Evolutionary conservation across 2,888 invertebrate species (phyloP).

Genomic region (Oligia latruncula): DNA sequence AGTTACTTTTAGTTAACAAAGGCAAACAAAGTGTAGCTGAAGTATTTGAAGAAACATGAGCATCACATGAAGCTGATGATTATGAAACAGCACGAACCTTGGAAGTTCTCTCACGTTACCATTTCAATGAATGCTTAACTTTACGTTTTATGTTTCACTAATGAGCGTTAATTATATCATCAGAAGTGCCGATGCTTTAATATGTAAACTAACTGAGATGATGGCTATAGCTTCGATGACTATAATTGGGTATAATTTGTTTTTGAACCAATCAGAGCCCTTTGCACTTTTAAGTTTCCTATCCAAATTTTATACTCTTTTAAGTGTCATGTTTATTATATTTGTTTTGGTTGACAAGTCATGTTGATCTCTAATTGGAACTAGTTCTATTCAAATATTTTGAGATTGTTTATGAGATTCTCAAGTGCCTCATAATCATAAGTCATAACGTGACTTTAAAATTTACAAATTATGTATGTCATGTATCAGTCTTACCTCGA

Average conservation of each 20-base stretch:
- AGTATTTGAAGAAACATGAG: slow-evolving; percentile 41
- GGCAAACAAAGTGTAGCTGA: slow-evolving; percentile 21
- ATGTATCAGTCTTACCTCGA: neutral
- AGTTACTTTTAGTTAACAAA: slow-evolving; percentile 12
- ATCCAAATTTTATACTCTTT: slow-evolving; percentile 66
- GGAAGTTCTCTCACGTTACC: slow-evolving; percentile 66
- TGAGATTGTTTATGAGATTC: slow-evolving; percentile 29
- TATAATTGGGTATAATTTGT: slow-evolving; percentile 78
- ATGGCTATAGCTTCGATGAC: slow-evolving; percentile 66
- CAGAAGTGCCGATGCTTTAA: slow-evolving; percentile 72
- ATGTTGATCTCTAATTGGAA: slow-evolving; percentile 41
- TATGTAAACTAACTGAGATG: slow-evolving; percentile 72
- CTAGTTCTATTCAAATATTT: slow-evolving; percentile 25
- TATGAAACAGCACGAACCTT: slow-evolving; percentile 62
- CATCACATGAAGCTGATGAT: slow-evolving; percentile 49
- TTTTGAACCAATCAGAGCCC: slow-evolving; percentile 69
- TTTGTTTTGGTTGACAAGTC: slow-evolving; percentile 58
- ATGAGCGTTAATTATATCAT: slow-evolving; percentile 80
- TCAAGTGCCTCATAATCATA: neutral
- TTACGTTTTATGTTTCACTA: slow-evolving; percentile 71
- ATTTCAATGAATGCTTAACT: slow-evolving; percentile 67
- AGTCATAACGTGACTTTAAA: neutral
- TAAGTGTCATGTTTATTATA: slow-evolving; percentile 57
- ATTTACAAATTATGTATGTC: neutral
- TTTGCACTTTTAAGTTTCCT: slow-evolving; percentile 65